These are phyloP conservation scores for Pemphredon lugubris DNA, from an alignment of 2,888 invertebrate species.

Conservation along the genomic window DNA sequence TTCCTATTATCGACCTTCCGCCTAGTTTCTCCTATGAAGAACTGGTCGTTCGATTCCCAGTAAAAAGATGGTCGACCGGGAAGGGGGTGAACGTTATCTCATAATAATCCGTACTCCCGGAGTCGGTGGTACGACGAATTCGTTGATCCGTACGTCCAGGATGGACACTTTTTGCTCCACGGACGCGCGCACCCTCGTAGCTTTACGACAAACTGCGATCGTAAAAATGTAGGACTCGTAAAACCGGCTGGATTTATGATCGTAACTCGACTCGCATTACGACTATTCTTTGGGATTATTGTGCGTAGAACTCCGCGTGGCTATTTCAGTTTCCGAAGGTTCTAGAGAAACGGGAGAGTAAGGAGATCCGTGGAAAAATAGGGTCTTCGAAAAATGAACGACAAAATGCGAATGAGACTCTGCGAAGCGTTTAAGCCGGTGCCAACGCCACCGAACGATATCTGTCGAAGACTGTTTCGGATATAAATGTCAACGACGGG, in stretches of 20 bases:
- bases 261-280: slow-evolving; percentile 22
- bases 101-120: background rate
- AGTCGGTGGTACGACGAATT: background rate
- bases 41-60: slow-evolving; percentile 5
- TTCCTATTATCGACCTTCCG: slow-evolving; percentile 20
- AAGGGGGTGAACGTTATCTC: background rate
- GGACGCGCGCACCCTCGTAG: slow-evolving; percentile 1
- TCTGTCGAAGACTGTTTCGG: too few relatives aligned
- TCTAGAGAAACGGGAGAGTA: background rate
- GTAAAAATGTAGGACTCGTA: slow-evolving; percentile 38
- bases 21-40: background rate
- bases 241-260: slow-evolving; percentile 29
- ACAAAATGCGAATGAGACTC: background rate
- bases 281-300: slow-evolving; percentile 30
- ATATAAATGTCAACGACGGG: too few relatives aligned
- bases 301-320: slow-evolving; percentile 14
- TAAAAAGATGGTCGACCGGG: slow-evolving; percentile 7
- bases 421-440: background rate
- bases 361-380: background rate
- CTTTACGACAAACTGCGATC: slow-evolving; percentile 33
- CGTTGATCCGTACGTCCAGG: slow-evolving; percentile 1
- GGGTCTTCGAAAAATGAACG: background rate
- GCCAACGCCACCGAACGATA: too few relatives aligned
- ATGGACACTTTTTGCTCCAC: slow-evolving; percentile 3
- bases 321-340: slow-evolving; percentile 18